Evolutionary conservation across 2,797 vertebrate species (phyloP).

Genomic region (Sylvia borin): DNA sequence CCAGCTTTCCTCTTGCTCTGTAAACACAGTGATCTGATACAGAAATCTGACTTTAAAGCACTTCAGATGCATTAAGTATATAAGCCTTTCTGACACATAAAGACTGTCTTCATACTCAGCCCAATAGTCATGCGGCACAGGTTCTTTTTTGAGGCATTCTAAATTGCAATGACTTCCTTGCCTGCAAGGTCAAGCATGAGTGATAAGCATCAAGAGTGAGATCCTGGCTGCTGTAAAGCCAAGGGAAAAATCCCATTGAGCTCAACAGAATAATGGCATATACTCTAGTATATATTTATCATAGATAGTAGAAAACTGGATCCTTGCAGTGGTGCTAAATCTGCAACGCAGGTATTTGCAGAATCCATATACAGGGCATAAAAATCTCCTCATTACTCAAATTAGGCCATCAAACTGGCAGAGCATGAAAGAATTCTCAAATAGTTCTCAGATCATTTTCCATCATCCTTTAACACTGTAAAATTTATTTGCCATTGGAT

Average conservation of each 20-base stretch:
- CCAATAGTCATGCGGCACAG: background rate
- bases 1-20: constrained; percentile 20
- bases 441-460: background rate
- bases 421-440: background rate
- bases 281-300: background rate
- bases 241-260: background rate
- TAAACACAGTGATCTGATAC: constrained; percentile 19
- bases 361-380: background rate
- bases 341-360: background rate
- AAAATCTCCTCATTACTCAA: background rate
- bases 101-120: background rate
- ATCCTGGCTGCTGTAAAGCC: background rate
- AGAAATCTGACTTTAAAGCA: constrained; percentile 32
- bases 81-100: constrained; percentile 18
- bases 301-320: background rate
- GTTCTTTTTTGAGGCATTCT: background rate
- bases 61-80: constrained; percentile 2
- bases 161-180: background rate
- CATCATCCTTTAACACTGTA: background rate
- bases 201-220: background rate
- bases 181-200: background rate
- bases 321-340: background rate
- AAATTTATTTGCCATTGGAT: background rate
- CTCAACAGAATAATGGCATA: background rate
- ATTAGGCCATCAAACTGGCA: constrained; percentile 3